These are phyloP conservation scores for Garra rufa DNA, from an alignment of 2,113 vertebrate genomes.

Conservation along the genomic window DNA sequence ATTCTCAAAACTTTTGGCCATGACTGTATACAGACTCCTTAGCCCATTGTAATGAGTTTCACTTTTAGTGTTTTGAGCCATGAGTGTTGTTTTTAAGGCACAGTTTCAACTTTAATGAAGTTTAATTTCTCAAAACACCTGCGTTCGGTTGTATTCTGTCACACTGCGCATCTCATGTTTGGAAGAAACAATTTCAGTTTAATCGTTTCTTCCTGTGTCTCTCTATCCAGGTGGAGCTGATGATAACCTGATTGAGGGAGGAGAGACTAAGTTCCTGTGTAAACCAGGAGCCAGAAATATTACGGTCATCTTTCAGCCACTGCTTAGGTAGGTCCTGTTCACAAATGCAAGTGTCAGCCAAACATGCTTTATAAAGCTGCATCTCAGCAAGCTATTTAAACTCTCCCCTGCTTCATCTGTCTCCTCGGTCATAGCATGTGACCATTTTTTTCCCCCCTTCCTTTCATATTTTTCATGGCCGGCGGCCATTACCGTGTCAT, in stretches of 20 bases:
- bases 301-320: conserved; percentile 95
- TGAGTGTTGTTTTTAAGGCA: background rate
- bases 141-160: background rate
- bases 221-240: conserved; percentile 87
- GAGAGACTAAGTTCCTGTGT: conserved; percentile 96
- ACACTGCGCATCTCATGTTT: background rate
- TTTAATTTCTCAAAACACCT: background rate
- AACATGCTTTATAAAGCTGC: conserved; percentile 26
- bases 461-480: conserved; percentile 27
- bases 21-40: background rate
- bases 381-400: conserved; percentile 32
- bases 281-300: conserved; percentile 98
- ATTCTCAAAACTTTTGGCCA: too few species aligned
- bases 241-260: conserved; percentile 97
- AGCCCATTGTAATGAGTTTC: background rate
- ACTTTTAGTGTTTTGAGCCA: background rate
- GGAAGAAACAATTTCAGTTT: background rate
- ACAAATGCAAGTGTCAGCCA: background rate
- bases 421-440: background rate
- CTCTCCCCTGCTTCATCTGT: background rate
- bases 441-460: background rate
- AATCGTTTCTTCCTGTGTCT: conserved; percentile 31
- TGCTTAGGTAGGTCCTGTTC: conserved; percentile 83
- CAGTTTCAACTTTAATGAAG: background rate
- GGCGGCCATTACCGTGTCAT: conserved; percentile 13